A percentile compares a stretch with the other conserved stretches of the same genome.
Conservation (phyloP, 2,888 invertebrate species). For the Himalopsyche kuldschensis region DNA sequence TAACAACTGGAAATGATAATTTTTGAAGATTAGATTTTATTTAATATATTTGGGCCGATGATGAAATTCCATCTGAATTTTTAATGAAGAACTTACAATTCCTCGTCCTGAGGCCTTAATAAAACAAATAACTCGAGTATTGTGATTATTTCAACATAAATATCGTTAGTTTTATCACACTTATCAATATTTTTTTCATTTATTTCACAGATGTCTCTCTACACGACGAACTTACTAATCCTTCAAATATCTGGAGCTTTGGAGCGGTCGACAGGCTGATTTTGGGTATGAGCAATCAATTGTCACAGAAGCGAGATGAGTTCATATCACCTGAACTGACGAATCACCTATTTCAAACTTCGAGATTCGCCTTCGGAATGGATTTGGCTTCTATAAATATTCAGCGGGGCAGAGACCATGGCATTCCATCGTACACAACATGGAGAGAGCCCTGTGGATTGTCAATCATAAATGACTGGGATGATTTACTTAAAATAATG, state of each 20-base stretch:
- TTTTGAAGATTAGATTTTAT: no score
- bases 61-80: slow-evolving; percentile 19
- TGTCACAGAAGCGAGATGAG: slow-evolving; percentile 77
- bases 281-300: slow-evolving; percentile 76
- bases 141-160: not conserved
- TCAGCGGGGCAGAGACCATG: slow-evolving; percentile 85
- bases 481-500: slow-evolving; percentile 71
- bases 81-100: slow-evolving; percentile 20
- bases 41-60: no score
- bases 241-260: slow-evolving; percentile 71
- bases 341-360: slow-evolving; percentile 79
- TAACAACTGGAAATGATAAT: no score
- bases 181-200: not conserved
- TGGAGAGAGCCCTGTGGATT: slow-evolving; percentile 83
- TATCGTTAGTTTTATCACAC: not conserved
- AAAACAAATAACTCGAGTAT: not conserved
- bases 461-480: slow-evolving; percentile 66
- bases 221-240: slow-evolving; percentile 74
- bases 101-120: slow-evolving; percentile 18
- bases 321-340: slow-evolving; percentile 80
- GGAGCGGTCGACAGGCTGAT: slow-evolving; percentile 80
- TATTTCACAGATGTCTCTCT: slow-evolving; percentile 69
- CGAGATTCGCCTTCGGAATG: slow-evolving; percentile 73
- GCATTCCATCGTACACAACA: slow-evolving; percentile 75
- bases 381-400: slow-evolving; percentile 88